Evolutionary conservation across 2,888 invertebrate genomes (phyloP).

Genomic region (Candidula unifasciata): DNA sequence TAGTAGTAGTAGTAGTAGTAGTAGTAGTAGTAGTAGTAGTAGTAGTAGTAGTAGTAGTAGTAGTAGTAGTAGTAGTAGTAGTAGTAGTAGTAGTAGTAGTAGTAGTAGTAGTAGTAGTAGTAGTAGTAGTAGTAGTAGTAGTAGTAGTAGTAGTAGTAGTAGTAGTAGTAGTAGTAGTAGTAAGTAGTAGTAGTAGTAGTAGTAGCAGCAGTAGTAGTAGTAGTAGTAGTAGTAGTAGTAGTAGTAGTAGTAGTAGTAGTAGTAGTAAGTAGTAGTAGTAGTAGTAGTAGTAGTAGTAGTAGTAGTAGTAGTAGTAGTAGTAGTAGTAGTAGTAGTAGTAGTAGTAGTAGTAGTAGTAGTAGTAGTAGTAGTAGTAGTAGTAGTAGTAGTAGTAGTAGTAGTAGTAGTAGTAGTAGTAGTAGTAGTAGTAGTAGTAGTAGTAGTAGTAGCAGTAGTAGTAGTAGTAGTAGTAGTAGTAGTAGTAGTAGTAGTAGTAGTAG

Average conservation of each 20-base stretch:
- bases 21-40: conserved; percentile 29
- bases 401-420: too few species aligned
- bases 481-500: conserved; percentile 25
- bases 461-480: conserved; percentile 18
- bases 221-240: too few species aligned
- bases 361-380: neutral
- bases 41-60: conserved; percentile 28
- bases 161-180: conserved; percentile 47
- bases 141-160: conserved; percentile 47
- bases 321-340: conserved; percentile 27
- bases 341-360: conserved; percentile 25
- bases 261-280: too few species aligned
- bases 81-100: conserved; percentile 39
- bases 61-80: conserved; percentile 37
- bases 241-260: too few species aligned
- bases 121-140: conserved; percentile 39
- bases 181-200: conserved; percentile 23
- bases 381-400: neutral
- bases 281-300: too few species aligned
- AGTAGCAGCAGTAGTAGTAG: too few species aligned
- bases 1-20: conserved; percentile 35
- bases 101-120: conserved; percentile 49
- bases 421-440: conserved; percentile 27
- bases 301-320: conserved; percentile 5
- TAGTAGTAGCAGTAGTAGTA: conserved; percentile 7